Evolutionary conservation across 2,113 vertebrate genomes (phyloP).

Genomic region (Corydoras sp.): DNA sequence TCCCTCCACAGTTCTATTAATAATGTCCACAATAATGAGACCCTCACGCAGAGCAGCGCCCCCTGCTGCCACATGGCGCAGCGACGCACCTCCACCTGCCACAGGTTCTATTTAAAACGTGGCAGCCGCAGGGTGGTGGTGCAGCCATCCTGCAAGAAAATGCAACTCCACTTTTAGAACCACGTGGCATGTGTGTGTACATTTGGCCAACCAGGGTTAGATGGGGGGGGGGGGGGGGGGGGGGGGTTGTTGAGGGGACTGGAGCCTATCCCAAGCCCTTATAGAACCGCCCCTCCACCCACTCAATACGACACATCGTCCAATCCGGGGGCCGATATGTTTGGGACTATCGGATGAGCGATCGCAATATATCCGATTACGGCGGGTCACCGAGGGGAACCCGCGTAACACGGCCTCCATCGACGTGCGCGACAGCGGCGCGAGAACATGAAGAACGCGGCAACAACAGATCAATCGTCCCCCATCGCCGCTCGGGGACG

Average conservation of each 20-base stretch:
- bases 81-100: too few species aligned
- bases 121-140: too few species aligned
- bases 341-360: slow-evolving; percentile 7
- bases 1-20: slow-evolving; percentile 55
- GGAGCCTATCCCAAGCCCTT: neutral
- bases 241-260: neutral
- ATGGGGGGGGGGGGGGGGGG: too few species aligned
- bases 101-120: too few species aligned
- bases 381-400: slow-evolving; percentile 31
- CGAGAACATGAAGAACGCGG: slow-evolving; percentile 57
- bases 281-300: too few species aligned
- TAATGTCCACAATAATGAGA: slow-evolving; percentile 56
- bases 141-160: too few species aligned
- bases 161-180: too few species aligned
- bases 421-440: slow-evolving; percentile 48
- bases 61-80: too few species aligned
- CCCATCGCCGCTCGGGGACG: slow-evolving; percentile 52
- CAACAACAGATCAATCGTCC: slow-evolving; percentile 47
- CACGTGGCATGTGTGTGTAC: too few species aligned
- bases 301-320: too few species aligned
- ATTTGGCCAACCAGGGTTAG: too few species aligned
- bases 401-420: slow-evolving; percentile 51
- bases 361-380: slow-evolving; percentile 27
- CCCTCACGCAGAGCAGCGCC: slow-evolving; percentile 11
- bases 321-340: neutral